Base-by-base conservation (phyloP, 2,888 invertebrate species). In the Metopia argyrocephala region DNA sequence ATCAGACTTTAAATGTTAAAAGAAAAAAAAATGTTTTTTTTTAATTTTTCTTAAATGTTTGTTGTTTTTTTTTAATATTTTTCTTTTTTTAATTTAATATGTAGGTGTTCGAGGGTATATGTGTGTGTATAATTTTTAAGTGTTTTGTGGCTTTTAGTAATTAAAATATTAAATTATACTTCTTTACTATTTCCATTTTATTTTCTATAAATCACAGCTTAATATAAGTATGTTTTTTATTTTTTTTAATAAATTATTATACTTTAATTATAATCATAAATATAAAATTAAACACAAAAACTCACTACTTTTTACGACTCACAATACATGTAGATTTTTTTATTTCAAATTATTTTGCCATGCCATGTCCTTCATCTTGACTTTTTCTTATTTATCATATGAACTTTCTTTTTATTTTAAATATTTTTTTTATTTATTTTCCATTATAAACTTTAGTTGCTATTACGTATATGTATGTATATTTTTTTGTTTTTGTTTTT, bases 1-100 rank as follows among this genome's bases (percentile, higher is more conserved):
- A 76, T 76, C 80, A 80, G 74, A 73, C 78, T 87, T 88, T 84
- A 85, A 69, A 86, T 85, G 83, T 86, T 82, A 79, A 84, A 84
- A 86, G 5, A 76, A 46, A 61, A 87, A 86, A 56, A 2, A 54
- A 87, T 15, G 3, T 38, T 15, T 3, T 31, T 38, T 38, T 38
- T 31, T 31, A 9, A 12, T 31, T 12, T 31, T 12, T 86, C 84
- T 85, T 86, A 86, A 86, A 87, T 27, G 31, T 31, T 31, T 45
- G 54, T 68, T 45, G 65, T 12, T 31, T 9, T 38, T 28, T 50
- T 2, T 61, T 28, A 23, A 65, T 84, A 18, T 84, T 86, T 85
- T 46, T 82, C 84, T 45, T 52, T 25, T 46, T n/a, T 38, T 38
- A 46, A 50, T 73, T 52, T 57, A 48, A 38, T 45, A 61, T 21